phyloP scores from a whole-genome alignment of 2,888 invertebrate species.

The Choristoneura rosaceana region DNA sequence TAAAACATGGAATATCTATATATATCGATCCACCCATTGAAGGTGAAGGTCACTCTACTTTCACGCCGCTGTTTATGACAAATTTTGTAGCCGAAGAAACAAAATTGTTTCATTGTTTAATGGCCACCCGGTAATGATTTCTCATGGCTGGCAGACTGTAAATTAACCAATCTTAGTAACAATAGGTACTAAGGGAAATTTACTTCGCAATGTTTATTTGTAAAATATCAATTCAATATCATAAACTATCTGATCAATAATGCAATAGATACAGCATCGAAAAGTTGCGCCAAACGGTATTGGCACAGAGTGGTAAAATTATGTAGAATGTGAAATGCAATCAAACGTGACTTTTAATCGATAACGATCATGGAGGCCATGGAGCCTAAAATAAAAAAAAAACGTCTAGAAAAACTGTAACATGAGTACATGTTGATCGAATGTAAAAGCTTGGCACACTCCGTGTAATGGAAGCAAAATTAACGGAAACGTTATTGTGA shows the following conservation, averaged over 20 bases:
- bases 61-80: neutral
- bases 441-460: neutral
- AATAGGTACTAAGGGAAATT: neutral
- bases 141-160: too few relatives aligned
- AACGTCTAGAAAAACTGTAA: neutral
- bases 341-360: neutral
- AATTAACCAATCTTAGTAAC: too few relatives aligned
- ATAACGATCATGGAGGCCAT: neutral
- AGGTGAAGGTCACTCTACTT: neutral
- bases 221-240: neutral
- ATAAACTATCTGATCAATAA: slow-evolving; percentile 16
- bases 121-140: too few relatives aligned
- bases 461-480: neutral
- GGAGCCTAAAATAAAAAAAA: neutral
- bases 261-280: slow-evolving; percentile 17
- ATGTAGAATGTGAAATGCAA: slow-evolving; percentile 12
- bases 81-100: too few relatives aligned
- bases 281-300: slow-evolving; percentile 20
- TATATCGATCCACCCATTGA: neutral
- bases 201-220: neutral
- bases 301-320: slow-evolving; percentile 16
- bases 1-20: neutral
- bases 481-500: neutral
- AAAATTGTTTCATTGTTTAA: too few relatives aligned
- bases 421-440: neutral